Evolutionary conservation across 1,140 invertebrate genomes (phyloP).

Genomic region (Drosophila jambulina): DNA sequence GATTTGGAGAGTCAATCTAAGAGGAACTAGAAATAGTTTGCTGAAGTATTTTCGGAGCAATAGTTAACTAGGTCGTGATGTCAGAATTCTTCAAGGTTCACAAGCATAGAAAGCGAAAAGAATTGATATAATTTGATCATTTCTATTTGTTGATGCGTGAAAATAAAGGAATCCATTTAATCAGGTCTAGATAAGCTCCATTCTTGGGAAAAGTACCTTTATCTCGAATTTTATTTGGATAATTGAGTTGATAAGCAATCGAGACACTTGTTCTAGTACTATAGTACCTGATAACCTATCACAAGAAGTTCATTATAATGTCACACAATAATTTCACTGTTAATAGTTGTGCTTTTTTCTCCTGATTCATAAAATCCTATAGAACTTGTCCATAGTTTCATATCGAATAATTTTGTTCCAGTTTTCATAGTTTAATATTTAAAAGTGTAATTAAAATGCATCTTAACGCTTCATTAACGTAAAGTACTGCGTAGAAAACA

Average conservation of each 20-base stretch:
- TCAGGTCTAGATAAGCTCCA: neutral
- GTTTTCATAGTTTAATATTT: neutral
- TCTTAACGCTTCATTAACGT: neutral
- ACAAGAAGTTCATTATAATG: neutral
- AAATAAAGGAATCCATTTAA: neutral
- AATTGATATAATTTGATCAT: neutral
- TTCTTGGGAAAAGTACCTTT: neutral
- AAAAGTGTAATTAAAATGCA: neutral
- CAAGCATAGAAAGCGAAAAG: neutral
- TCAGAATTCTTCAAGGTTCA: neutral
- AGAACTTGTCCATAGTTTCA: neutral
- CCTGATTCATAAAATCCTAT: neutral
- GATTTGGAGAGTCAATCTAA: neutral
- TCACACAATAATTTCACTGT: neutral
- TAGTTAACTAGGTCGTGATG: slow-evolving; percentile 5
- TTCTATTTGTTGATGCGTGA: neutral
- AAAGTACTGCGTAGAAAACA: slow-evolving; percentile 1
- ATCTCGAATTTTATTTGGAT: slow-evolving; percentile 1
- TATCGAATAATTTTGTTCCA: neutral
- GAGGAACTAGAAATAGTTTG: neutral
- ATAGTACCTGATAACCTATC: neutral
- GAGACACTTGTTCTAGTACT: neutral
- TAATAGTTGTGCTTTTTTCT: neutral
- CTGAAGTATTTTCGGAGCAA: slow-evolving; percentile 1
- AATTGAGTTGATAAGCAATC: slow-evolving; percentile 8